phyloP scores from a whole-genome alignment of 2,797 vertebrate species.

The Halcyon leucocephala region DNA sequence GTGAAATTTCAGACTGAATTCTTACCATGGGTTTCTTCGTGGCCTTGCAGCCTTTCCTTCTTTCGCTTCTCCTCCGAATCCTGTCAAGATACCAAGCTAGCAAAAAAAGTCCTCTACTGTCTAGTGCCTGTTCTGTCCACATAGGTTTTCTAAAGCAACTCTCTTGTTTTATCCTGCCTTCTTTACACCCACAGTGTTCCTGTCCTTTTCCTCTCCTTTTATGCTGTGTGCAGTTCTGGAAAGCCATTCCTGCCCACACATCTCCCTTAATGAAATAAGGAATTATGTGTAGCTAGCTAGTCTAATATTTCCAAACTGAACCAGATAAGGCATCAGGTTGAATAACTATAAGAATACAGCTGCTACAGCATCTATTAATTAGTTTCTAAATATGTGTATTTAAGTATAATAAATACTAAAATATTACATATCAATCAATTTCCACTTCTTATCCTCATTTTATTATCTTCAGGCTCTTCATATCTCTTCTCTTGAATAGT shows the following conservation, averaged over 20 bases:
- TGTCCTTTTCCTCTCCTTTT: neutral
- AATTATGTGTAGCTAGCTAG: neutral
- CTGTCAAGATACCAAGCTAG: neutral
- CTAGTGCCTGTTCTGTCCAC: neutral
- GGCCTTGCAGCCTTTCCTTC: neutral
- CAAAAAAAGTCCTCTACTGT: neutral
- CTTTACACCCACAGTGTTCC: neutral
- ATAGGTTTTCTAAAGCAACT: neutral
- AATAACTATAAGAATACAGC: neutral
- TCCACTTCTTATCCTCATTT: neutral
- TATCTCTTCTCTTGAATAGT: neutral
- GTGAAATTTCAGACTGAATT: slow-evolving; percentile 47
- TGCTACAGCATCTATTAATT: neutral
- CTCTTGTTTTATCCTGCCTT: neutral
- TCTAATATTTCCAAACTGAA: neutral
- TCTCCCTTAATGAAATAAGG: neutral
- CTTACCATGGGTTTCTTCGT: neutral
- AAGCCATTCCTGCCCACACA: neutral
- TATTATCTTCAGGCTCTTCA: neutral
- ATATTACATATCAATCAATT: neutral
- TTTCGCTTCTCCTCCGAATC: neutral
- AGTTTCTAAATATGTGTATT: neutral
- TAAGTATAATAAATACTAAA: neutral
- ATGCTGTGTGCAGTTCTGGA: neutral
- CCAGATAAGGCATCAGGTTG: neutral